These are phyloP conservation scores for Xestia ashworthii DNA, from an alignment of 2,888 invertebrate species.

Conservation along the genomic window DNA sequence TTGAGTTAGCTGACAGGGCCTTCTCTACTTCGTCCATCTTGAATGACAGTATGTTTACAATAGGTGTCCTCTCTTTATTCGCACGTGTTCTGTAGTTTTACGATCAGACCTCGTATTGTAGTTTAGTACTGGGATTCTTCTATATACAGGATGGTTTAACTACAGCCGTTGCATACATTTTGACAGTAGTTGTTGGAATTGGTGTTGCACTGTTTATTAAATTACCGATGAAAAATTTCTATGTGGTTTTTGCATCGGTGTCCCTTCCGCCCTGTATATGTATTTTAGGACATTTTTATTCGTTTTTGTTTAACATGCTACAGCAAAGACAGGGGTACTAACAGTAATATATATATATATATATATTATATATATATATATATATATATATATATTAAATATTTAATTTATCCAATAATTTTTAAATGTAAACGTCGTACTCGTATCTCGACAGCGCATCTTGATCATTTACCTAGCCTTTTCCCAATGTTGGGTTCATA, in stretches of 20 bases:
- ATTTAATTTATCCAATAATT: not conserved
- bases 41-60: conserved; percentile 33
- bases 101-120: conserved; percentile 23
- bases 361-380: too few species aligned
- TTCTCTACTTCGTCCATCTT: conserved; percentile 16
- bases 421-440: not conserved
- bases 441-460: not conserved
- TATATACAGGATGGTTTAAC: not conserved
- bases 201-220: too few species aligned
- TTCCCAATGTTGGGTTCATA: not conserved
- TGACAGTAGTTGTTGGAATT: too few species aligned
- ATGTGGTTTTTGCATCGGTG: too few species aligned
- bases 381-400: too few species aligned
- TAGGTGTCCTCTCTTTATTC: conserved; percentile 30
- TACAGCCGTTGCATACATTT: too few species aligned
- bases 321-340: not conserved
- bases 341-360: too few species aligned
- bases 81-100: conserved; percentile 53
- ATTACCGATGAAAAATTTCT: too few species aligned
- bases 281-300: not conserved
- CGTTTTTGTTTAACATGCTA: too few species aligned
- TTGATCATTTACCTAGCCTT: not conserved
- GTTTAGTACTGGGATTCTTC: conserved; percentile 18
- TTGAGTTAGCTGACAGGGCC: conserved; percentile 1
- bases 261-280: too few species aligned